These are phyloP conservation scores for Machimus rusticus DNA, from an alignment of 2,888 invertebrate genomes.

Conservation along the genomic window DNA sequence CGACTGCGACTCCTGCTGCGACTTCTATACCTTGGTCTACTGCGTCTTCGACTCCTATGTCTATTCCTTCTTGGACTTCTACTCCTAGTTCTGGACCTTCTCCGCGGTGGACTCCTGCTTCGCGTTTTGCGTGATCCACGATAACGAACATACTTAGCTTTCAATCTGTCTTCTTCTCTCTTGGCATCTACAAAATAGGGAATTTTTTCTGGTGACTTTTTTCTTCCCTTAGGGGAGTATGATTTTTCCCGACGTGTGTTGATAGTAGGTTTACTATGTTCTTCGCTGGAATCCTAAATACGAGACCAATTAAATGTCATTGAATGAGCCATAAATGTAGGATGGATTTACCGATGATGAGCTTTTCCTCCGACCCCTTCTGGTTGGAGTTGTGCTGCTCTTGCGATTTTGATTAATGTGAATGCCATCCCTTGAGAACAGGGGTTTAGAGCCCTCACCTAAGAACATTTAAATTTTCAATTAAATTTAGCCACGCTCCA, in stretches of 20 bases:
- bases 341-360: not conserved
- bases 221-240: conserved; percentile 36
- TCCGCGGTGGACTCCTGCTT: conserved; percentile 40
- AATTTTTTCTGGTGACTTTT: conserved; percentile 46
- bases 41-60: conserved; percentile 39
- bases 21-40: conserved; percentile 35
- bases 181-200: conserved; percentile 51
- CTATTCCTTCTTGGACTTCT: conserved; percentile 38
- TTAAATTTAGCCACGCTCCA: not conserved
- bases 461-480: conserved; percentile 1
- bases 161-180: conserved; percentile 51
- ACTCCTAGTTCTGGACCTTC: conserved; percentile 37
- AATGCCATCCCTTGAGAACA: conserved; percentile 50
- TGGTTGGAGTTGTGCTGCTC: conserved; percentile 13
- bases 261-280: not conserved
- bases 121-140: conserved; percentile 32
- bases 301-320: not conserved
- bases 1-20: not conserved
- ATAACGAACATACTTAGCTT: conserved; percentile 39
- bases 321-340: not conserved
- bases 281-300: not conserved
- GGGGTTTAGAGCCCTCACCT: conserved; percentile 52
- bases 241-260: not conserved
- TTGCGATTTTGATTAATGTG: conserved; percentile 41
- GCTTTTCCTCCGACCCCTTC: not conserved